Evolutionary conservation across 2,113 vertebrate species (phyloP).

Genomic region (Calyptomena viridis): DNA sequence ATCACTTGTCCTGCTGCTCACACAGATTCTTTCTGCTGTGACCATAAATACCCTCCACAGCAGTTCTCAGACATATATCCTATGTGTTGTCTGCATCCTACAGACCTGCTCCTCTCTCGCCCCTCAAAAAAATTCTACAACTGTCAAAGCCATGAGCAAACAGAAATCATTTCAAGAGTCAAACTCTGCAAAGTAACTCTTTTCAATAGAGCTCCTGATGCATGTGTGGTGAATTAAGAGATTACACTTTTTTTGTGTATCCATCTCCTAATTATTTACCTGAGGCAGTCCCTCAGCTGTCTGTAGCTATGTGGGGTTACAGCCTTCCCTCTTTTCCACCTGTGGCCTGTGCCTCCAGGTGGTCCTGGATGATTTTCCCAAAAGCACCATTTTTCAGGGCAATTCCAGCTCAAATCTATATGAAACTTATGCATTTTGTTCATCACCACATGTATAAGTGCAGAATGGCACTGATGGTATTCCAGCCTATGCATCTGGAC

Average conservation of each 20-base stretch:
- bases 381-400: neutral
- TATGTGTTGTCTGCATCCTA: neutral
- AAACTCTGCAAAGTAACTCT: neutral
- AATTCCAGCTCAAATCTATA: neutral
- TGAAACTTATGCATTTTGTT: constrained; percentile 13
- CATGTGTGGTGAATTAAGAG: neutral
- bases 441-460: neutral
- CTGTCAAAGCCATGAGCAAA: neutral
- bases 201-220: neutral
- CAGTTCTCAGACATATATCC: neutral
- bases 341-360: neutral
- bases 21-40: neutral
- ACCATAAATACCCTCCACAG: neutral
- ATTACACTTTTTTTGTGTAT: neutral
- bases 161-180: neutral
- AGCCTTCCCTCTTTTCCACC: neutral
- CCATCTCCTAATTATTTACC: neutral
- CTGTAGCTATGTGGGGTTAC: neutral
- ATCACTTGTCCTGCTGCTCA: neutral
- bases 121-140: neutral
- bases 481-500: neutral
- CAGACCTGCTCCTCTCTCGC: neutral
- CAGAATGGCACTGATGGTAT: neutral
- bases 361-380: neutral
- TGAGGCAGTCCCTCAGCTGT: neutral